Conservation (phyloP, 2,888 invertebrate genomes). For the Monopis laevigella region DNA sequence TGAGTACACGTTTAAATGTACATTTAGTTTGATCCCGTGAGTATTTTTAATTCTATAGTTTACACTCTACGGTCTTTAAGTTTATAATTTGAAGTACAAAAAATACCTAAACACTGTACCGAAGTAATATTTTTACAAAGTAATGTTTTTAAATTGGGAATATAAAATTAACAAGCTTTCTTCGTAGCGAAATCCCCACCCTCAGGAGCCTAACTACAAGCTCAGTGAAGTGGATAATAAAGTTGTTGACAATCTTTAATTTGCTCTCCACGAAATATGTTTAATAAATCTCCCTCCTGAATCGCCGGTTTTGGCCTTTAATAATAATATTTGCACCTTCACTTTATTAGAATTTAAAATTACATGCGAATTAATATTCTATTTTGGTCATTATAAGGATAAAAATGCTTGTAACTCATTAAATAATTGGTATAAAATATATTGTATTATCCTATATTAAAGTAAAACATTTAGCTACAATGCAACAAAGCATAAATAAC, state of each 20-base stretch:
- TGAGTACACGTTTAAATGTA: no score
- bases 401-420: no score
- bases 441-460: no score
- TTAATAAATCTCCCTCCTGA: constrained; percentile 1
- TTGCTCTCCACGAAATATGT: constrained; percentile 32
- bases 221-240: constrained; percentile 62
- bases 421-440: no score
- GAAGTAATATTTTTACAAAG: constrained; percentile 23
- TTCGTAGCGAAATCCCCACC: constrained; percentile 2
- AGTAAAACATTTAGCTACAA: no score
- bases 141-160: constrained; percentile 9
- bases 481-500: no score
- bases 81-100: constrained; percentile 11
- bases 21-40: no score
- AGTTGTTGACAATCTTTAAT: constrained; percentile 66
- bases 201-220: constrained; percentile 23
- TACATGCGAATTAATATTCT: no score
- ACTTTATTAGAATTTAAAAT: constrained; percentile 12
- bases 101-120: constrained; percentile 19
- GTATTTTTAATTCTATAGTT: no score
- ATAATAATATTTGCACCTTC: constrained; percentile 19
- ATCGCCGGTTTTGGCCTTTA: constrained; percentile 10
- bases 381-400: no score
- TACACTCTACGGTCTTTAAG: no score
- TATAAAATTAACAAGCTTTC: constrained; percentile 6